These are phyloP conservation scores for Xestia rhomboidea DNA, from an alignment of 2,888 invertebrate genomes.

Conservation along the genomic window DNA sequence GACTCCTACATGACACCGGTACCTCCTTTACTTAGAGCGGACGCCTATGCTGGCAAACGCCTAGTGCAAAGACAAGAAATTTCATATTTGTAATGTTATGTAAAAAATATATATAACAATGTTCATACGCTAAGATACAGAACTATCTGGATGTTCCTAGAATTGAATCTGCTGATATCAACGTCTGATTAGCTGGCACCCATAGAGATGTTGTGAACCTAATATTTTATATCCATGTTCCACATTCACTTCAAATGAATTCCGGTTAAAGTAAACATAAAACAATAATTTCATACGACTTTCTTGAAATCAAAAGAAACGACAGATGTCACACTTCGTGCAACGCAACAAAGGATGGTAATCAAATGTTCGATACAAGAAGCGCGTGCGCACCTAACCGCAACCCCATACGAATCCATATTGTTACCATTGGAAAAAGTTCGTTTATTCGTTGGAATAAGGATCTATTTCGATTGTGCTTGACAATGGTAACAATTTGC, in stretches of 20 bases:
- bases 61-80: neutral
- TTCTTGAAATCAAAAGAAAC: constrained; percentile 64
- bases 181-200: neutral
- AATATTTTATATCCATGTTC: neutral
- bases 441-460: neutral
- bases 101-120: neutral
- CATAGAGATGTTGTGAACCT: neutral
- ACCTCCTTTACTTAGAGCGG: neutral
- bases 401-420: constrained; percentile 71
- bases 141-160: neutral
- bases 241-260: neutral
- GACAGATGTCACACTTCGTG: constrained; percentile 75
- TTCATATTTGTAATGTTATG: neutral
- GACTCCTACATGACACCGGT: neutral
- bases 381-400: constrained; percentile 82
- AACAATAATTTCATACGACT: constrained; percentile 26
- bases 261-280: constrained; percentile 7
- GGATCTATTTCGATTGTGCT: constrained; percentile 18
- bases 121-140: neutral
- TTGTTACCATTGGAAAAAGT: constrained; percentile 31
- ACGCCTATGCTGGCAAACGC: neutral
- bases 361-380: constrained; percentile 74
- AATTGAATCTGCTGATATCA: neutral
- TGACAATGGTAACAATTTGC: constrained; percentile 66
- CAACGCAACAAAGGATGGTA: constrained; percentile 72